These are phyloP conservation scores for Opisthocomus hoazin DNA, from an alignment of 2,113 vertebrate species.

Conservation along the genomic window DNA sequence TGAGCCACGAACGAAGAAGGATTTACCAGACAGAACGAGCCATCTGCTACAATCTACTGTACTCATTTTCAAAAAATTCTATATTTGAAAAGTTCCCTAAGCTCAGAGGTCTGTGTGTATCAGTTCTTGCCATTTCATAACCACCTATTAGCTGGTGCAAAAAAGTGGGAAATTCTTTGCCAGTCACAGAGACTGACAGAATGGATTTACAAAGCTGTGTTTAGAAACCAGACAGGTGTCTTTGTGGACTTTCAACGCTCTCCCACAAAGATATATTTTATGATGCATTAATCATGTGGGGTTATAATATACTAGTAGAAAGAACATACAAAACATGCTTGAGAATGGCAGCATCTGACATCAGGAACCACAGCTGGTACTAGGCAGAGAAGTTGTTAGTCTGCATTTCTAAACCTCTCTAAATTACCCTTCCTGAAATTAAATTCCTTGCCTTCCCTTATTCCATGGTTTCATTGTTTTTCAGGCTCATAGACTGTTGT, in stretches of 20 bases:
- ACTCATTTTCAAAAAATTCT: not conserved
- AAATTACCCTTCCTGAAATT: not conserved
- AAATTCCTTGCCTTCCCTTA: not conserved
- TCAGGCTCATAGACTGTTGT: not conserved
- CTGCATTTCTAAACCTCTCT: not conserved
- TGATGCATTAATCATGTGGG: not conserved
- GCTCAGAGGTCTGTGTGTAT: not conserved
- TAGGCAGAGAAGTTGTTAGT: not conserved
- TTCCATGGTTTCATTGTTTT: not conserved
- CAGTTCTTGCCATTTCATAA: not conserved
- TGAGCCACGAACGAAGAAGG: slow-evolving; percentile 41
- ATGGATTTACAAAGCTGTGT: not conserved
- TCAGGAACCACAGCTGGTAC: not conserved
- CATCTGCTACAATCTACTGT: slow-evolving; percentile 37
- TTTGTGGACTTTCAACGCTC: not conserved
- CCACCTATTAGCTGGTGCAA: not conserved
- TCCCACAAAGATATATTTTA: not conserved
- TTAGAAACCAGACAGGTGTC: not conserved
- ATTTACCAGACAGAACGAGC: slow-evolving; percentile 18
- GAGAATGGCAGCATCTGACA: not conserved
- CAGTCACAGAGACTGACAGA: not conserved
- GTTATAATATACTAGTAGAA: not conserved
- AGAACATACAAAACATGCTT: not conserved
- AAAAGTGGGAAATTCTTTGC: not conserved
- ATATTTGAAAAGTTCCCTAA: not conserved